phyloP scores from a whole-genome alignment of 2,888 invertebrate species.

The Acrobasis consociella region DNA sequence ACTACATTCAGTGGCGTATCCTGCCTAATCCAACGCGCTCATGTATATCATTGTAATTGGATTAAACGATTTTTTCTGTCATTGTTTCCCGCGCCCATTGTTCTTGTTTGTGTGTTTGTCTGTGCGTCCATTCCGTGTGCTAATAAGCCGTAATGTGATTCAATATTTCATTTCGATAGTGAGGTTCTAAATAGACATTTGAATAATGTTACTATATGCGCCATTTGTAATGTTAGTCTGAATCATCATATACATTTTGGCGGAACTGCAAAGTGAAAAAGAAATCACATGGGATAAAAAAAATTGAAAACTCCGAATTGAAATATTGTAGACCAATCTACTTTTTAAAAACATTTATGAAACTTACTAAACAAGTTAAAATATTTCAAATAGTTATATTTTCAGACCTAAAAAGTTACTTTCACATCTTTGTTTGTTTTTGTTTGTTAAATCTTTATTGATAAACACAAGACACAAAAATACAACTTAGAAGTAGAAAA shows the following conservation, averaged over 20 bases:
- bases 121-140: slow-evolving; percentile 55
- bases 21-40: slow-evolving; percentile 42
- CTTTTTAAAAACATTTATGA: no score
- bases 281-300: no score
- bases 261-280: no score
- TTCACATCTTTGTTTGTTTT: no score
- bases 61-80: slow-evolving; percentile 79
- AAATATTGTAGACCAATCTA: no score
- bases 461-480: no score
- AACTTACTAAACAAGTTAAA: no score
- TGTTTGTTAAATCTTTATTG: no score
- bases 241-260: slow-evolving; percentile 3
- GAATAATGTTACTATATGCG: slow-evolving; percentile 39
- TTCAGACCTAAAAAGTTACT: no score
- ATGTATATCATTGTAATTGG: slow-evolving; percentile 76
- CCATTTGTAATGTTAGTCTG: slow-evolving; percentile 32
- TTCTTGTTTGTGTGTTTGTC: slow-evolving; percentile 61
- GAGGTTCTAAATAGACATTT: slow-evolving; percentile 37
- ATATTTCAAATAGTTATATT: no score
- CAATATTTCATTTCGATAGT: slow-evolving; percentile 72
- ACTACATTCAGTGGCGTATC: slow-evolving; percentile 41
- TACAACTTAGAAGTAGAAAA: no score
- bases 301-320: no score
- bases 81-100: slow-evolving; percentile 75
- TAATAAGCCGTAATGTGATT: slow-evolving; percentile 75